Evolutionary conservation across 2,888 invertebrate species (phyloP).

Genomic region (Priocnemis perturbator): DNA sequence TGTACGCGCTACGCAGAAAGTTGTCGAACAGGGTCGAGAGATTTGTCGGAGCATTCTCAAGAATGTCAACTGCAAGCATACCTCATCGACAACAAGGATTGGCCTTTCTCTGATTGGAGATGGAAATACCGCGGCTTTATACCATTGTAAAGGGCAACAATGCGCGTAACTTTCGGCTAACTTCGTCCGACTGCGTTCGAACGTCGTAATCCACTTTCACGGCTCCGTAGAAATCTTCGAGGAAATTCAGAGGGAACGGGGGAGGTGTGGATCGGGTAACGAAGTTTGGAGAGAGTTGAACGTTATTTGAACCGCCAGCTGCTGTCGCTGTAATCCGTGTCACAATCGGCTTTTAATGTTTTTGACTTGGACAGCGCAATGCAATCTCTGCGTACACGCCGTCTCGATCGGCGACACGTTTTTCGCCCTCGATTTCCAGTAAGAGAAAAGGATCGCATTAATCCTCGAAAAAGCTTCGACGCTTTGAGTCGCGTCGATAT

Average conservation of each 20-base stretch:
- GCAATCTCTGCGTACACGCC: background rate
- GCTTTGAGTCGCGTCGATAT: no score
- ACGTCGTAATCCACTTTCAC: slow-evolving; percentile 53
- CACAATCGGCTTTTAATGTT: slow-evolving; percentile 28
- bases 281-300: slow-evolving; percentile 46
- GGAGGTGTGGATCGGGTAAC: slow-evolving; percentile 31
- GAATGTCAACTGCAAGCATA: no score
- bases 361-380: slow-evolving; percentile 10
- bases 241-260: slow-evolving; percentile 9
- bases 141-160: slow-evolving; percentile 44
- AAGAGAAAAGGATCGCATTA: background rate
- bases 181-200: slow-evolving; percentile 46
- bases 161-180: slow-evolving; percentile 44
- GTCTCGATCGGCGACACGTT: no score
- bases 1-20: no score
- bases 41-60: no score
- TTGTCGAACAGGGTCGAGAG: no score
- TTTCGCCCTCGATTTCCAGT: background rate
- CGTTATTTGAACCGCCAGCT: slow-evolving; percentile 33
- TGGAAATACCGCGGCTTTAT: slow-evolving; percentile 38
- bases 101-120: slow-evolving; percentile 1
- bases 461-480: no score
- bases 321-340: slow-evolving; percentile 27
- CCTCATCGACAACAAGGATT: no score
- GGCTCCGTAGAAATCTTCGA: slow-evolving; percentile 43